Percentiles rank a stretch among this genome's conserved stretches.
phyloP scores from a whole-genome alignment of 2,113 vertebrate genomes.

The Apaloderma vittatum region DNA sequence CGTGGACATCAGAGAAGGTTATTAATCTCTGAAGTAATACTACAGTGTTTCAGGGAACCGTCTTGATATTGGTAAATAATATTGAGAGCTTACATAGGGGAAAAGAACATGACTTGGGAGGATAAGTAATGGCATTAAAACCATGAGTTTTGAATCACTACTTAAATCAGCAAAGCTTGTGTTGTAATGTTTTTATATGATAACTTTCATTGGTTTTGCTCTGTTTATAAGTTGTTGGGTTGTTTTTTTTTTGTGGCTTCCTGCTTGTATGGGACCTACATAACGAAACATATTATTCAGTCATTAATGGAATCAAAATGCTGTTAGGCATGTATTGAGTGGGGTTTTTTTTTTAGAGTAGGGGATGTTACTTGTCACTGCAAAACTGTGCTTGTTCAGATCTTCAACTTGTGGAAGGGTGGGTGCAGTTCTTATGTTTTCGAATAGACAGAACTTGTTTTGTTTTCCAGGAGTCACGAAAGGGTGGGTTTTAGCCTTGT shows the following conservation, averaged over 20 bases:
- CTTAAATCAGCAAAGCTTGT: neutral
- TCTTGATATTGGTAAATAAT: neutral
- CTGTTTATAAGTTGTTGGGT: neutral
- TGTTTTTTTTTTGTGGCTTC: neutral
- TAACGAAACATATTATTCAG: neutral
- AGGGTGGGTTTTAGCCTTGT: neutral
- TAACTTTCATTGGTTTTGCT: neutral
- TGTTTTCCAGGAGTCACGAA: neutral
- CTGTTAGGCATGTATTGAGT: neutral
- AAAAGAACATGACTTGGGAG: neutral
- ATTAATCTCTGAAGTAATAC: neutral
- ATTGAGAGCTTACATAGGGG: neutral
- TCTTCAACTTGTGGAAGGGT: neutral
- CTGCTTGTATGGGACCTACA: neutral
- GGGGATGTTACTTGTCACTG: neutral
- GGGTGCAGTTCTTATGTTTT: fast-evolving
- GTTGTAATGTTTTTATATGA: neutral
- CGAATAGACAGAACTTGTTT: neutral
- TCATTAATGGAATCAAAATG: neutral
- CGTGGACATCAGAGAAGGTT: neutral
- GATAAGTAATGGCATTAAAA: neutral
- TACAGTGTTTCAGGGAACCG: neutral
- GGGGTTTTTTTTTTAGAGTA: neutral
- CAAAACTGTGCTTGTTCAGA: neutral
- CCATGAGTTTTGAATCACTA: neutral